Base-by-base conservation (phyloP, 2,888 invertebrate genomes). In the Agrotis exclamationis region DNA sequence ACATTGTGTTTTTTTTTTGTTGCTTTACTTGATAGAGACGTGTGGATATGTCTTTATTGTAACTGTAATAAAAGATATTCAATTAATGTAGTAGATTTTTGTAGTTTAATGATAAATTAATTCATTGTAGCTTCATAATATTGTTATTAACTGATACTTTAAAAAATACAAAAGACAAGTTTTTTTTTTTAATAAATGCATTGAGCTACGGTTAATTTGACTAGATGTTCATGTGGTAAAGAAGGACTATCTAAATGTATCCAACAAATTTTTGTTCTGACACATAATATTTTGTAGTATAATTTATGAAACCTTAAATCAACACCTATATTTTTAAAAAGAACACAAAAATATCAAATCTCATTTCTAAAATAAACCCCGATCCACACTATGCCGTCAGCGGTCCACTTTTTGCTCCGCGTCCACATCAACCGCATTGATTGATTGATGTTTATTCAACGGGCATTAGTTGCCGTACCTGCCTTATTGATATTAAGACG, bases 381-480 rank as follows among this genome's bases (percentile, higher is more conserved):
- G 78, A 86, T 94, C 94, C 92, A 90, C 76, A 88, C 68, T 84
- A 72, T 65, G 81, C 74, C 14, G 33, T 78, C 57, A 59, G 22
- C 54, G 73, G 74, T 81, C 80, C 71, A 89, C 77, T 91, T 92
- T 92, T 92, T 90, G 88, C 87, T 85, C 82, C 83, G 76, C 84
- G 87, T 89, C 87, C 89, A 89, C 86, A 91, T 91, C 90, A 89
- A 80, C 69, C 66, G 75, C 79, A 89, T 90, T 95, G 95, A 95
- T 95, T 94, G 96, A 96, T 96, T 89, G 94, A 91, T 95, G 94
- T 95, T 95, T 94, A 92, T 92, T 94, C 92, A 90, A 83, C 85
- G 88, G 81, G 90, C 93, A 91, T 93, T 91, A 92, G 91, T 87
- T 89, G 88, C 70, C 82, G 75, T 80, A 91, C 91, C 89, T 91